phyloP scores from a whole-genome alignment of 2,888 invertebrate genomes.

The Harpalus rufipes region DNA sequence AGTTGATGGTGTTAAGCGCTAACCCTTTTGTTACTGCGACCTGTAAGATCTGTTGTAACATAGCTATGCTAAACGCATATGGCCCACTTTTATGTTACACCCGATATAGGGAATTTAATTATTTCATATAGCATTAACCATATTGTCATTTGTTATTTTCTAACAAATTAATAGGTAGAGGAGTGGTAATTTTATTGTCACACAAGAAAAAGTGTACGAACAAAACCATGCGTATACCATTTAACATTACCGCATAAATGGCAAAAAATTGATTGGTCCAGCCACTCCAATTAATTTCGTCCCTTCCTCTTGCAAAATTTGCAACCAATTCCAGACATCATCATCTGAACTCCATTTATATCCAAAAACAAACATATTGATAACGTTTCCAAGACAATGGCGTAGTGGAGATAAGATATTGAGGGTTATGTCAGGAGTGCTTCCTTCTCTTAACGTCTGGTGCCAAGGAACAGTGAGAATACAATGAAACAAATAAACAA shows the following conservation, averaged over 20 bases:
- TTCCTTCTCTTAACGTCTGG: slow-evolving; percentile 6
- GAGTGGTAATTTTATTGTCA: background rate
- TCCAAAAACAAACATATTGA: slow-evolving; percentile 89
- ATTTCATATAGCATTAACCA: too few relatives aligned
- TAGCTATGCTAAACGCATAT: too few relatives aligned
- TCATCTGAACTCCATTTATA: slow-evolving; percentile 84
- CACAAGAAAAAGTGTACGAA: background rate
- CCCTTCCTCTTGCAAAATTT: slow-evolving; percentile 89
- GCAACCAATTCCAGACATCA: slow-evolving; percentile 87
- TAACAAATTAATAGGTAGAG: too few relatives aligned
- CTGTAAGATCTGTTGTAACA: too few relatives aligned
- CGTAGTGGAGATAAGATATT: slow-evolving; percentile 80
- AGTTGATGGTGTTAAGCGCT: too few relatives aligned
- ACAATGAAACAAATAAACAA: slow-evolving; percentile 26
- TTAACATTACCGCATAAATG: slow-evolving; percentile 83
- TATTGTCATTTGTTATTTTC: background rate
- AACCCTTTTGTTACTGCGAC: too few relatives aligned
- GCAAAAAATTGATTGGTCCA: slow-evolving; percentile 90
- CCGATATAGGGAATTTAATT: too few relatives aligned
- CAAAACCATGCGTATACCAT: background rate
- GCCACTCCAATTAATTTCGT: slow-evolving; percentile 90
- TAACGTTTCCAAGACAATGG: slow-evolving; percentile 88
- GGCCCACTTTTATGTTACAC: too few relatives aligned
- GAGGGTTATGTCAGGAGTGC: slow-evolving; percentile 6
- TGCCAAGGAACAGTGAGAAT: background rate